Conservation (phyloP, 2,113 vertebrate species). For the Oophaga pumilio region DNA sequence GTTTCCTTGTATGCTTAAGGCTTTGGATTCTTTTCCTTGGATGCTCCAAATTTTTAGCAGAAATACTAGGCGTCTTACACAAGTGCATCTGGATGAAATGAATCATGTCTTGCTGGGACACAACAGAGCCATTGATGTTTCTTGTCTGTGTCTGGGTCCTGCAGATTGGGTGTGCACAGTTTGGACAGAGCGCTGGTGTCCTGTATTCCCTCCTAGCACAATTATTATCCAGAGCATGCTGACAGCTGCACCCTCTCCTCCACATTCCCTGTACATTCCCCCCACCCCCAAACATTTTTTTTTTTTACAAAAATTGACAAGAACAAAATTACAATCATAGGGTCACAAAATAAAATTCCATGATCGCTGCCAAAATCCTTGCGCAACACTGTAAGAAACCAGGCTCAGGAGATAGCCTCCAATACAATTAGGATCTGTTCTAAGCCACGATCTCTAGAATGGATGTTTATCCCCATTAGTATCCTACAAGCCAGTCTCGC, state of each 20-base stretch:
- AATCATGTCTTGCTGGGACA: constrained; percentile 7
- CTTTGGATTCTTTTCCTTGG: not conserved
- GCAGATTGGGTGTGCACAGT: not conserved
- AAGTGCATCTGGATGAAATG: constrained; percentile 3
- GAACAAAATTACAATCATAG: constrained; percentile 31
- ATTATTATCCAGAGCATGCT: constrained; percentile 39
- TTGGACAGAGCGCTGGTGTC: constrained; percentile 12
- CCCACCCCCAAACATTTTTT: constrained; percentile 28
- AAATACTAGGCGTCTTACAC: not conserved
- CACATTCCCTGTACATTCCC: constrained; percentile 20
- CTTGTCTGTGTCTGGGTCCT: not conserved
- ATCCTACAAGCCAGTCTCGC: constrained; percentile 27
- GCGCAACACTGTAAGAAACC: constrained; percentile 5
- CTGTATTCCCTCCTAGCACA: constrained; percentile 20
- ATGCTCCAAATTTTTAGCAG: not conserved
- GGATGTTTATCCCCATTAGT: constrained; percentile 3
- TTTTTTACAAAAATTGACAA: constrained; percentile 31
- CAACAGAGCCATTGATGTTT: constrained; percentile 21
- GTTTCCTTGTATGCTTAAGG: not conserved
- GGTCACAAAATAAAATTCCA: constrained; percentile 48
- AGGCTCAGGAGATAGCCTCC: not conserved
- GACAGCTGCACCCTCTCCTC: constrained; percentile 46
- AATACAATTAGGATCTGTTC: constrained; percentile 48
- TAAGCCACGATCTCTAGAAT: not conserved
- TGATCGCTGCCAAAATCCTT: constrained; percentile 26